phyloP scores from a whole-genome alignment of 2,888 invertebrate genomes.

The Agonopterix heracliana region DNA sequence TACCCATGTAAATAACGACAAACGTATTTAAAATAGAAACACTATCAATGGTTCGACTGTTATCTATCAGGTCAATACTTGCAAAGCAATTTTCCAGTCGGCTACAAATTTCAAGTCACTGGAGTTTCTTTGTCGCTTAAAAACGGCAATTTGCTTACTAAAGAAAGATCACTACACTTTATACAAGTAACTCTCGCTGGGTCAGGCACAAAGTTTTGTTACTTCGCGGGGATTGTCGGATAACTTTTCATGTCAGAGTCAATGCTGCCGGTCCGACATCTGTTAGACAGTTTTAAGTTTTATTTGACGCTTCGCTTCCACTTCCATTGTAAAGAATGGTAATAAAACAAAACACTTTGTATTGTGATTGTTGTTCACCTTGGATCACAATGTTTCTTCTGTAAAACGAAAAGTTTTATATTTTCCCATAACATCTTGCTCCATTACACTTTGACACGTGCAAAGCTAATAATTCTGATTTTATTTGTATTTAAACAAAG shows the following conservation, averaged over 20 bases:
- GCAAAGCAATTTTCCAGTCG: too few relatives aligned
- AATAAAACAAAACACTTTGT: slow-evolving; percentile 27
- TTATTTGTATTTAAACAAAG: neutral
- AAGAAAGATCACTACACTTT: neutral
- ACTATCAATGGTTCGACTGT: too few relatives aligned
- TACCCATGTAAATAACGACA: too few relatives aligned
- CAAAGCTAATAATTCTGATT: neutral
- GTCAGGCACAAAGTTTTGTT: slow-evolving; percentile 7
- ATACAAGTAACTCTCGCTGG: neutral
- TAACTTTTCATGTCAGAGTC: slow-evolving; percentile 25
- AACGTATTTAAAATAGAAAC: too few relatives aligned
- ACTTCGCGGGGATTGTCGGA: slow-evolving; percentile 10
- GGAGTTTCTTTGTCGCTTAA: neutral
- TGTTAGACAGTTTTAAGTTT: slow-evolving; percentile 21
- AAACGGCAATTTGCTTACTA: neutral
- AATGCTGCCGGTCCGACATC: slow-evolving; percentile 23
- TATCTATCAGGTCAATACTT: too few relatives aligned
- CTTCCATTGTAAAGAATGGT: slow-evolving; percentile 24
- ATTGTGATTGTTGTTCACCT: slow-evolving; percentile 17
- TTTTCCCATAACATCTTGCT: too few relatives aligned
- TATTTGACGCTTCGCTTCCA: slow-evolving; percentile 27
- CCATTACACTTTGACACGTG: too few relatives aligned
- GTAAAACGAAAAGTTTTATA: too few relatives aligned
- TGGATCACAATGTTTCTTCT: neutral
- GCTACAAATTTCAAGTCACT: too few relatives aligned